These are phyloP conservation scores for Cathartes aura DNA, from an alignment of 2,113 vertebrate species.

Conservation along the genomic window DNA sequence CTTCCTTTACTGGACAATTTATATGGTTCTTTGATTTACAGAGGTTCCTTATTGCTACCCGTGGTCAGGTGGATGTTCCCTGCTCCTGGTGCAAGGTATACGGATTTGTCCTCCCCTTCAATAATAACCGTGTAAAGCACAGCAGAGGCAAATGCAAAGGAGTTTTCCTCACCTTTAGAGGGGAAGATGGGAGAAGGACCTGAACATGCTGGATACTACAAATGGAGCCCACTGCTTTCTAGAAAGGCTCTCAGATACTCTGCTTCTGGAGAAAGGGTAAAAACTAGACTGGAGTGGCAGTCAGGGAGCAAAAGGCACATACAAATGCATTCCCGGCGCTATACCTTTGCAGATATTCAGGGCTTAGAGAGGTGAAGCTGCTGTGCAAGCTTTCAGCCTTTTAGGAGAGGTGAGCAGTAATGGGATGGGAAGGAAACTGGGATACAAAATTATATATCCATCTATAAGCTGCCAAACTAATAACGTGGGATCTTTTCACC, in stretches of 20 bases:
- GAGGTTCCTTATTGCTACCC: neutral
- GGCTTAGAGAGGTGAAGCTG: neutral
- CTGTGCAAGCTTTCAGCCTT: neutral
- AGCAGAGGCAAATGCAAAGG: neutral
- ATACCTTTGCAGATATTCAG: neutral
- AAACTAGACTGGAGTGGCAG: neutral
- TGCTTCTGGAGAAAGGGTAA: neutral
- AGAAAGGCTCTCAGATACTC: neutral
- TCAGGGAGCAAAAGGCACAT: neutral
- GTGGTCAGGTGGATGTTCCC: neutral
- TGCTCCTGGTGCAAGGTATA: neutral
- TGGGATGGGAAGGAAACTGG: neutral
- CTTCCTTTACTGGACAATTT: neutral
- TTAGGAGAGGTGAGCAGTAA: neutral
- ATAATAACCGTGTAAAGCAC: fast-evolving
- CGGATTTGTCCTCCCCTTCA: neutral
- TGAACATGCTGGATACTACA: neutral
- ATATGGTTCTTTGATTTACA: neutral
- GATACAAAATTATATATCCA: neutral
- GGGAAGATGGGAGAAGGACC: neutral
- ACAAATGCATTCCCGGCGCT: neutral
- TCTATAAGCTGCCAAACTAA: neutral
- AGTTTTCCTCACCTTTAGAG: neutral
- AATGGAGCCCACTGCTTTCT: neutral
- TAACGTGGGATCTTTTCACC: neutral